Evolutionary conservation across 2,113 vertebrate genomes (phyloP).

Genomic region (Corythoichthys haematopterus): DNA sequence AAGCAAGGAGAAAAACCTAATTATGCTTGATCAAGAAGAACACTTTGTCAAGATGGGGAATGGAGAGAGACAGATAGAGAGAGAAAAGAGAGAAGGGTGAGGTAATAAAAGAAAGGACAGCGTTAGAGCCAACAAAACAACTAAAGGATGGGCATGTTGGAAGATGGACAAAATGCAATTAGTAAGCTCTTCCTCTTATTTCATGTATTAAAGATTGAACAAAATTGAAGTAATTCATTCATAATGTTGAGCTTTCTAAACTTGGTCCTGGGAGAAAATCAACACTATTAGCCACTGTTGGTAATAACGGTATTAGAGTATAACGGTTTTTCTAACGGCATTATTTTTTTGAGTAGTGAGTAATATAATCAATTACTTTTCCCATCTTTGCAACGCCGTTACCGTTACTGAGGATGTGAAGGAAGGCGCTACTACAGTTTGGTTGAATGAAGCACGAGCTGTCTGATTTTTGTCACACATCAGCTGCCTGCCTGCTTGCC

Average conservation of each 20-base stretch:
- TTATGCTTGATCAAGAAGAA: slow-evolving; percentile 71
- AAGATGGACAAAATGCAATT: slow-evolving; percentile 14
- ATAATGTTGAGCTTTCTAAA: slow-evolving; percentile 61
- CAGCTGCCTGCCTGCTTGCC: no score
- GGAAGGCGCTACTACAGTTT: no score
- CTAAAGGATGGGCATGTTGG: slow-evolving; percentile 18
- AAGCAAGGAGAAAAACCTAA: slow-evolving; percentile 73
- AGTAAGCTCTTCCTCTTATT: slow-evolving; percentile 6
- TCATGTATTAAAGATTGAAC: slow-evolving; percentile 8
- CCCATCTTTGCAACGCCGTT: no score
- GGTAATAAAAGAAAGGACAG: slow-evolving; percentile 61
- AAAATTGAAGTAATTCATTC: slow-evolving; percentile 10
- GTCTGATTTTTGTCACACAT: no score
- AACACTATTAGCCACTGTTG: slow-evolving; percentile 27
- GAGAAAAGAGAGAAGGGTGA: slow-evolving; percentile 6
- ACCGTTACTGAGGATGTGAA: no score
- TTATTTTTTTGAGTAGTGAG: no score
- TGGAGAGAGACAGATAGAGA: slow-evolving; percentile 29
- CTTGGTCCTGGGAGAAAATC: slow-evolving; percentile 39
- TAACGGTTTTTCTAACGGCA: no score
- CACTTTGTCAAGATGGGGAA: slow-evolving; percentile 58
- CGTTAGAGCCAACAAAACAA: slow-evolving; percentile 48
- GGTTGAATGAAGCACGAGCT: no score
- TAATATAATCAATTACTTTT: no score
- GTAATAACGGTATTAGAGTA: no score